Conservation (phyloP, 2,888 invertebrate species). For the Caprella mutica region DNA sequence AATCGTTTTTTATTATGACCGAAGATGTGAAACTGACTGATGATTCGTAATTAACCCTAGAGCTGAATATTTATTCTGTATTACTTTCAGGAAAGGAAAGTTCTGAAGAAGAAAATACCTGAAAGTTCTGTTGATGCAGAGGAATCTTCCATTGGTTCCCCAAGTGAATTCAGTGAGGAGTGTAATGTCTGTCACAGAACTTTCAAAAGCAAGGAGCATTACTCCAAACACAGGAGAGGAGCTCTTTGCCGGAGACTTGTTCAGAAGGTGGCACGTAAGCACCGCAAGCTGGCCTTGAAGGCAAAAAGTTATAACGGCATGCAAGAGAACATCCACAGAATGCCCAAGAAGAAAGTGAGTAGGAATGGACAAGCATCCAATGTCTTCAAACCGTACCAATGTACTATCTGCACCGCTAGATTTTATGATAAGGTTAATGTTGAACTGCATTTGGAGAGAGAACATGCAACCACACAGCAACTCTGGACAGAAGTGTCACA, state of each 20-base stretch:
- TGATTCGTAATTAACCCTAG: not conserved
- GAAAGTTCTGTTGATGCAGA: no score
- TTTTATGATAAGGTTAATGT: conserved; percentile 33
- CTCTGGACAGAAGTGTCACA: conserved; percentile 26
- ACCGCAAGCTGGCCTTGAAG: not conserved
- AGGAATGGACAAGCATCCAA: not conserved
- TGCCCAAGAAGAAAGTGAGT: conserved; percentile 16
- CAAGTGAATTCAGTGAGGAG: conserved; percentile 17
- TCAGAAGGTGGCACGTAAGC: conserved; percentile 20
- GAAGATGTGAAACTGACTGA: no score
- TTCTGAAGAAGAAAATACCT: no score
- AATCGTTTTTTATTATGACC: no score
- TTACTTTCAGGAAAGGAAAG: no score
- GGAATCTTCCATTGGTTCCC: no score
- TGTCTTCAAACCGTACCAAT: conserved; percentile 28
- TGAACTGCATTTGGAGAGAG: conserved; percentile 31
- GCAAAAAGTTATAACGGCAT: not conserved
- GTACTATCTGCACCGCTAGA: conserved; percentile 29
- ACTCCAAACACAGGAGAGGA: conserved; percentile 31
- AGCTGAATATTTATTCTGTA: not conserved
- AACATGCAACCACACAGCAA: conserved; percentile 22
- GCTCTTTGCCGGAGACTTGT: conserved; percentile 29
- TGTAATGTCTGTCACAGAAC: conserved; percentile 27
- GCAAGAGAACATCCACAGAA: conserved; percentile 17
- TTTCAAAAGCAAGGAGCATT: conserved; percentile 27